Evolutionary conservation across 2,113 vertebrate species (phyloP), one percentile per base, ranked within the genome.

Genomic region (Micronycteris hirsuta): DNA sequence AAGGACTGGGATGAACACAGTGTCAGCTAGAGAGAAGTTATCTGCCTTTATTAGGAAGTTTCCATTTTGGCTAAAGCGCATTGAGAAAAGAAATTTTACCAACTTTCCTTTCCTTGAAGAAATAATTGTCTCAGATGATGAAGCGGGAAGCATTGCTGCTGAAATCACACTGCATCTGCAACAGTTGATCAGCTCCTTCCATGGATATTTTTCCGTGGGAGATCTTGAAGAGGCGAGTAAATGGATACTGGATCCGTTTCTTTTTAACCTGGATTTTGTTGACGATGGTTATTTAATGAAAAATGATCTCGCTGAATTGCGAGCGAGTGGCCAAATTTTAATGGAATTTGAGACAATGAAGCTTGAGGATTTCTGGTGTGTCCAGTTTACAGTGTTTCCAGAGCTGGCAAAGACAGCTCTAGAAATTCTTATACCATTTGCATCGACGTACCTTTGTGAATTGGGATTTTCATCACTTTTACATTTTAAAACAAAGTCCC

Each of bases 311-410:
- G 93, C 97, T 49, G 93, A 97, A 67, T 90, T 97, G 87, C 90
- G 95, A 81, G 97, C 97, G 49, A 97, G 95, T 58, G 97, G 97
- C 61, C 95, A 95, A 70, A 97, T 97, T 82, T 95, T 96, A 63
- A 96, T 95, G 97, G 97, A 97, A 86, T 97, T 96, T 96, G 97
- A 96, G 73, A 96, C 97, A 7, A 96, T 96, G 97, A 97, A 96
- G 41, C 97, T 96, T 58, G 96, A 97, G 74, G 97, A 96, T 63
- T 97, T 96, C 81, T 97, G 97, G 96, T 95, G 97, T 88, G 85
- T 93, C 74, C 96, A 97, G 0, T 89, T 97, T 47, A 77, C 61
- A 7, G 54, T 45, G 43, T 97, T 97, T 95, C 91, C 97, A 80
- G 91, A 67, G 80, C 93, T 97, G 15, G 92, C 96, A 52, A 97